Base-by-base conservation (phyloP, 2,888 invertebrate genomes). In the Hecatera dysodea region DNA sequence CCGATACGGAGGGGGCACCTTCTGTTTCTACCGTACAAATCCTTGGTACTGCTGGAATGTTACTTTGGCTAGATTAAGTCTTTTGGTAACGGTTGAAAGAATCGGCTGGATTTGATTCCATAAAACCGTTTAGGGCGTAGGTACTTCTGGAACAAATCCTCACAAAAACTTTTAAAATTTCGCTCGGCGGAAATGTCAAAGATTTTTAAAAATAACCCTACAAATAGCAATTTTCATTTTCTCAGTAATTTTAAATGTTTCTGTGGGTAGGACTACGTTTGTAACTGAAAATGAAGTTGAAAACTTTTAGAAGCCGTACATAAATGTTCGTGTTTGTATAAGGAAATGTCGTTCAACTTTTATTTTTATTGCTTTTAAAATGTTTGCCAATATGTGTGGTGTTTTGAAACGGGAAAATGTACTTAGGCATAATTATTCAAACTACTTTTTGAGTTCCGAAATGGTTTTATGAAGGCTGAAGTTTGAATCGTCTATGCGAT, bases 301-400 rank as follows among this genome's bases (percentile, higher is more conserved):
- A 48, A 73, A 66, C 11, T 52, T 64, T 52, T 52, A 17, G n/a
- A 48, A 66, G n/a, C 50, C 15, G 1, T 36, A n/a, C 44, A 62
- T 36, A 61, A 65, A 46, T 22, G 42, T 62, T 63, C 15, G 0
- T 22, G 19, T 60, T 52, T 72, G 17, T 15, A 1, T 19, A 15
- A 15, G 27, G 15, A 44, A 48, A 72, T 24, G n/a, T 75, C 42
- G 24, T n/a, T 46, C 12, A 27, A 55, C 29, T 75, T 72, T 62
- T 22, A 4, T 42, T 48, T 56, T 36, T 33, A 55, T 48, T 33
- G 8, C 42, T 72, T 33, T 42, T 11, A 22, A 72, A 61, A 44
- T 24, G 12, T 53, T 71, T 27, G 44, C 44, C 44, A 36, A 44
- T 19, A 19, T 24, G 24, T 24, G 24, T 44, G 19, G 42, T 15